Percentiles rank a stretch among this genome's conserved stretches.
Evolutionary conservation across 2,113 vertebrate genomes (phyloP).

Genomic region (Oreochromis niloticus): DNA sequence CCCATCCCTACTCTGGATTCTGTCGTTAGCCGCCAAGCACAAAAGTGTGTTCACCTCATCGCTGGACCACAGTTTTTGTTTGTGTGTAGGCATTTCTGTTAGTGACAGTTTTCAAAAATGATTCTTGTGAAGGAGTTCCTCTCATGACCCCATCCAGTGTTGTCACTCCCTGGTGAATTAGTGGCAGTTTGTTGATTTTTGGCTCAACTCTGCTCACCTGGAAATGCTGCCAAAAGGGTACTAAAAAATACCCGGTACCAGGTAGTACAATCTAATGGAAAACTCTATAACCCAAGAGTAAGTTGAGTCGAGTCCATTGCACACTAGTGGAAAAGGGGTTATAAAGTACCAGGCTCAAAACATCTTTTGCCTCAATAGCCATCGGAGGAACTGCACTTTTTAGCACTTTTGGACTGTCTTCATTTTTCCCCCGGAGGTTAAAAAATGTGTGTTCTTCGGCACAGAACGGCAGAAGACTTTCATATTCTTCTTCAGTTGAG

Average conservation of each 20-base stretch:
- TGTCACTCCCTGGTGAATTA: not conserved
- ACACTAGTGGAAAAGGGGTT: not conserved
- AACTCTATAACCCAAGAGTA: not conserved
- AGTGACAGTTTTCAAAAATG: not conserved
- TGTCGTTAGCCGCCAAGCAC: not conserved
- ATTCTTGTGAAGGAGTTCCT: not conserved
- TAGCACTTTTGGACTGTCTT: not conserved
- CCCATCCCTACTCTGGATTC: not conserved
- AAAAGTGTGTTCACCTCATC: not conserved
- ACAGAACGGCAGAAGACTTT: not conserved
- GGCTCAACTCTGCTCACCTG: not conserved
- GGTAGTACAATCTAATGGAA: not conserved
- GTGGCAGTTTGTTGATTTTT: not conserved
- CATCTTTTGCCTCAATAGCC: not conserved
- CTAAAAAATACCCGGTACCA: not conserved
- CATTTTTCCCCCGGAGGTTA: rapidly evolving
- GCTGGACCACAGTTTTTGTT: not conserved
- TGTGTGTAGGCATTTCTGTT: not conserved
- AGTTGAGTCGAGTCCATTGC: not conserved
- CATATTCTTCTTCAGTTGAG: not conserved
- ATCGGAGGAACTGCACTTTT: not conserved
- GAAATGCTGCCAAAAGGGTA: not conserved
- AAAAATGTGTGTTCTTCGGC: not conserved
- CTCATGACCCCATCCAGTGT: not conserved
- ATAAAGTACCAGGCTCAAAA: not conserved